These are phyloP conservation scores for Patella pellucida DNA, from an alignment of 2,888 invertebrate genomes.

Conservation along the genomic window DNA sequence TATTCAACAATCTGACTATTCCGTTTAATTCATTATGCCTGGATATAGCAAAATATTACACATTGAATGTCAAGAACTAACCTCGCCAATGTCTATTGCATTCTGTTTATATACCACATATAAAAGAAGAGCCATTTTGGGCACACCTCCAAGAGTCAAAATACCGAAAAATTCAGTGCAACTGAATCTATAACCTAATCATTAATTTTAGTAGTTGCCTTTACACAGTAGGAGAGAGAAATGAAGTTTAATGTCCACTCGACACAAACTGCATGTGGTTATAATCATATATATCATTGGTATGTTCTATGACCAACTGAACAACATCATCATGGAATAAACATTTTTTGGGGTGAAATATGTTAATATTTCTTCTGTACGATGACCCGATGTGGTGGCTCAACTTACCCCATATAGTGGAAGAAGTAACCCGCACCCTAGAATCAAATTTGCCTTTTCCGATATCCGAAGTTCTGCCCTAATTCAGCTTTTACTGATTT, in stretches of 20 bases:
- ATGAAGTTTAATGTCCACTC: too few species aligned
- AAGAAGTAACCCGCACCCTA: too few species aligned
- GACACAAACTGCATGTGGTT: too few species aligned
- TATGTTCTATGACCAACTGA: not conserved
- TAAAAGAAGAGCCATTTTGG: not conserved
- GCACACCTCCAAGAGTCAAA: conserved; percentile 13
- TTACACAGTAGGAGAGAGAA: not conserved
- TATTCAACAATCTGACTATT: not conserved
- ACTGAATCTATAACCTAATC: not conserved
- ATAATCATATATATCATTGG: not conserved
- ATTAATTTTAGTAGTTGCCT: conserved; percentile 11
- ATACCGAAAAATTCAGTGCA: not conserved
- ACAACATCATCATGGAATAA: too few species aligned
- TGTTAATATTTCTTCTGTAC: too few species aligned
- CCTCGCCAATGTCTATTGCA: too few species aligned
- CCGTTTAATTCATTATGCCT: not conserved
- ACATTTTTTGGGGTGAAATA: too few species aligned
- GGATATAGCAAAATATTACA: not conserved
- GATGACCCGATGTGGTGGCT: too few species aligned
- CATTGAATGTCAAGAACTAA: not conserved
- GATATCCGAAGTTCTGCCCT: not conserved
- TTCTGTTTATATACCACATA: not conserved
- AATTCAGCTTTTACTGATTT: too few species aligned
- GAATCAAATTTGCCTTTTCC: not conserved
- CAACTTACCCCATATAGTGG: too few species aligned